phyloP scores from a whole-genome alignment of 1,140 invertebrate genomes.

The Tetramorium alpestre region DNA sequence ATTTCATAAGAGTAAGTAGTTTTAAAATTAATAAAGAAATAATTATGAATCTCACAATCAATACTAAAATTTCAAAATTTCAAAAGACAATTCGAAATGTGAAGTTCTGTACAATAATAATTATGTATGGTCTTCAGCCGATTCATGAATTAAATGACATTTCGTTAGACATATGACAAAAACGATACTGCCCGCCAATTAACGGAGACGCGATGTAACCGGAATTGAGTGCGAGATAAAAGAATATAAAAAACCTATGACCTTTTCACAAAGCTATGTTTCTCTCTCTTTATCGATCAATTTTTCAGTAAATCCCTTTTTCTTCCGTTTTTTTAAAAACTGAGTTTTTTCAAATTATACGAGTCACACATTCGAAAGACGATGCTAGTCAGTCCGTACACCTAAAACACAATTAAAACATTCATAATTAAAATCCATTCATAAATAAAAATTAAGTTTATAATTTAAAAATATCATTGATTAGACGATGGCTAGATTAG shows the following conservation, averaged over 20 bases:
- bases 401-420: slow-evolving; percentile 2
- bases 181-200: not conserved
- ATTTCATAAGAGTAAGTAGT: not conserved
- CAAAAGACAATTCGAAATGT: not conserved
- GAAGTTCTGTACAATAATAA: not conserved
- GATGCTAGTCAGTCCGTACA: not conserved
- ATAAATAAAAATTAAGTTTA: not conserved
- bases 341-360: not conserved
- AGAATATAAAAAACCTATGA: not conserved
- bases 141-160: not conserved
- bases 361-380: not conserved
- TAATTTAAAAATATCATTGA: not conserved
- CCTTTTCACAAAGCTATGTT: not conserved
- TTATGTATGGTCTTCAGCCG: not conserved
- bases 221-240: not conserved
- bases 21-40: not conserved
- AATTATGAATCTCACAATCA: not conserved
- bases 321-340: not conserved
- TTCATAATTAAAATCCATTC: not conserved
- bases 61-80: not conserved
- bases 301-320: not conserved
- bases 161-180: not conserved
- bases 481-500: not conserved
- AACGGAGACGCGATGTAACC: not conserved
- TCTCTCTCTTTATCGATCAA: no score